Conservation (phyloP, 2,888 invertebrate genomes). For the Polydrusus tereticollis region DNA sequence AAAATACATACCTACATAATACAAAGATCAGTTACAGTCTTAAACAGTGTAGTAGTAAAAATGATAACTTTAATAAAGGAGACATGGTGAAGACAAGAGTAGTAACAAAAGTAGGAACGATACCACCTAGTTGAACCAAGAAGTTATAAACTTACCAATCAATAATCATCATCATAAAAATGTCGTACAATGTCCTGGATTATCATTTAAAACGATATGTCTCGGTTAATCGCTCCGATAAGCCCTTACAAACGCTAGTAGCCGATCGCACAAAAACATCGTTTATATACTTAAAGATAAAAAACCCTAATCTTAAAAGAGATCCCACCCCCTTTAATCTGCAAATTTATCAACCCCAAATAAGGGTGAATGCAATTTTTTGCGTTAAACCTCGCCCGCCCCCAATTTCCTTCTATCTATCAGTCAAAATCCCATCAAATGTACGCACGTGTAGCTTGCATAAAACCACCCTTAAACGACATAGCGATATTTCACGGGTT, state of each 20-base stretch:
- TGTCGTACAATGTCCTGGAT: neutral
- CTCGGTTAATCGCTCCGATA: neutral
- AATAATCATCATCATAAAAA: neutral
- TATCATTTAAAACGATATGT: neutral
- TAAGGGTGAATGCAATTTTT: slow-evolving; percentile 37
- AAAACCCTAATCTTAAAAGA: slow-evolving; percentile 19
- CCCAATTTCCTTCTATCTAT: slow-evolving; percentile 32
- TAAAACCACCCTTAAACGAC: slow-evolving; percentile 12
- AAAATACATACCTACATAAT: too few relatives aligned
- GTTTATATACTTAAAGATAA: slow-evolving; percentile 28
- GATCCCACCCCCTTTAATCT: slow-evolving; percentile 23
- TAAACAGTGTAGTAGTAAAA: too few relatives aligned
- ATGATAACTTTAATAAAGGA: too few relatives aligned
- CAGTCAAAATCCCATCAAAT: slow-evolving; percentile 31
- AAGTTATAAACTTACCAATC: neutral
- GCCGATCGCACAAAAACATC: slow-evolving; percentile 11
- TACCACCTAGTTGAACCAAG: too few relatives aligned
- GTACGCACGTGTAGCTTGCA: slow-evolving; percentile 17
- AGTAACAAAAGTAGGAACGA: too few relatives aligned
- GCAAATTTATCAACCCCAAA: slow-evolving; percentile 37
- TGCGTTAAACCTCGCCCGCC: slow-evolving; percentile 31
- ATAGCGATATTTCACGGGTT: slow-evolving; percentile 8
- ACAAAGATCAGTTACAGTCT: too few relatives aligned
- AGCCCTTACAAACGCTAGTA: neutral
- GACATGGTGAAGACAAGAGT: too few relatives aligned